phyloP scores from a whole-genome alignment of 2,888 invertebrate genomes.

The Microctonus hyperodae region DNA sequence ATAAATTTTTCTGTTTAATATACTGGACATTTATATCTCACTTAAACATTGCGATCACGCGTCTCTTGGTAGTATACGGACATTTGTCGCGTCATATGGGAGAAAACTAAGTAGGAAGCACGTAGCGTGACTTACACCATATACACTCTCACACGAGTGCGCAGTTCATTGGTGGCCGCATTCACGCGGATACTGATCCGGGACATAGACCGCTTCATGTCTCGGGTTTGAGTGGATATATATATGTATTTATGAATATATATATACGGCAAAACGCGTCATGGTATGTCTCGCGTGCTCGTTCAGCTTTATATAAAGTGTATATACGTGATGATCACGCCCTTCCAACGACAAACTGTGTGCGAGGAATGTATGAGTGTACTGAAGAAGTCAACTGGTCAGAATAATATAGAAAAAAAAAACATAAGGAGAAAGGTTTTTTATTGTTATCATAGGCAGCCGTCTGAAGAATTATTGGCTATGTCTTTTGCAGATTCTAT shows the following conservation, averaged over 20 bases:
- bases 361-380: slow-evolving; percentile 3
- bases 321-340: slow-evolving; percentile 26
- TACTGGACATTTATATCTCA: slow-evolving; percentile 42
- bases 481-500: slow-evolving; percentile 47
- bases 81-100: slow-evolving; percentile 26
- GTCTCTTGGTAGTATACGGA: slow-evolving; percentile 45
- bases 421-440: slow-evolving; percentile 27
- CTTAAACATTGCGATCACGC: slow-evolving; percentile 62
- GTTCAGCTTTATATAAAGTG: slow-evolving; percentile 1
- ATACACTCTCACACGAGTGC: neutral
- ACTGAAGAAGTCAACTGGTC: neutral
- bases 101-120: slow-evolving; percentile 55
- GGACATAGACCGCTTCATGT: slow-evolving; percentile 11
- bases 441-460: slow-evolving; percentile 33
- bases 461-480: slow-evolving; percentile 33
- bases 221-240: slow-evolving; percentile 4
- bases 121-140: slow-evolving; percentile 59
- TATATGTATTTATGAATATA: slow-evolving; percentile 14
- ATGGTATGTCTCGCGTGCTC: slow-evolving; percentile 24
- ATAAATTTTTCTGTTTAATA: no score
- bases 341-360: slow-evolving; percentile 20
- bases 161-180: slow-evolving; percentile 29
- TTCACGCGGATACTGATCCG: slow-evolving; percentile 1
- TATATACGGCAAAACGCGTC: slow-evolving; percentile 10
- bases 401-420: slow-evolving; percentile 21